These are phyloP conservation scores for Trachelus iudaicus DNA, from an alignment of 2,888 invertebrate genomes.

Conservation along the genomic window DNA sequence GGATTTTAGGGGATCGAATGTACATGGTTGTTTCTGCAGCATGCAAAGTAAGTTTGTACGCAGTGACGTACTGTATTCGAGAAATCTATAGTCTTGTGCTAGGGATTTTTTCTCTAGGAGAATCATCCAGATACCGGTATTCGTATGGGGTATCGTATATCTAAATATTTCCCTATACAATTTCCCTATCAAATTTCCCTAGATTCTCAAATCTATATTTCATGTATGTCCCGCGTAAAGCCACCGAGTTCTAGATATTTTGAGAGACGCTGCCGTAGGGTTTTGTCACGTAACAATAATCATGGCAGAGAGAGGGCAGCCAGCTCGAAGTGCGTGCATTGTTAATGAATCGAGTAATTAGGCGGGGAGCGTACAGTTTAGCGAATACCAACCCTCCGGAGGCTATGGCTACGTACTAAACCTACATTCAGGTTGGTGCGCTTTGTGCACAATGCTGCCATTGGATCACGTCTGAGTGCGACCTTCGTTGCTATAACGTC, in stretches of 20 bases:
- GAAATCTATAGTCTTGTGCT: not conserved
- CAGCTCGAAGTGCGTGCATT: conserved; percentile 45
- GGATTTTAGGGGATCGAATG: not conserved
- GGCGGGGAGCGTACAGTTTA: conserved; percentile 23
- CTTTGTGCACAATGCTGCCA: conserved; percentile 3
- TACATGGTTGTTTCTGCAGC: not conserved
- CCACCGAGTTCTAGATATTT: not conserved
- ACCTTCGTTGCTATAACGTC: not conserved
- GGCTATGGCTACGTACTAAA: conserved; percentile 13
- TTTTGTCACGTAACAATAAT: conserved; percentile 40
- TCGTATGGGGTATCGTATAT: no score
- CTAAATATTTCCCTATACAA: not conserved
- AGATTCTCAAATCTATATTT: not conserved
- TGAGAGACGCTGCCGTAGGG: conserved; percentile 15
- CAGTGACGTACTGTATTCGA: not conserved
- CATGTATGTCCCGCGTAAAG: no score
- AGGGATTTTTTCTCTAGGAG: not conserved
- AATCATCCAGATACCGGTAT: no score
- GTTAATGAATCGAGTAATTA: conserved; percentile 51
- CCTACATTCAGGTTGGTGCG: conserved; percentile 15
- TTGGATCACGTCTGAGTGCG: not conserved
- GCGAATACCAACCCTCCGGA: conserved; percentile 16
- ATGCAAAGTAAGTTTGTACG: not conserved
- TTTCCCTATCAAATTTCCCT: not conserved
- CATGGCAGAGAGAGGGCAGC: conserved; percentile 19